Percentiles rank a stretch among this genome's conserved stretches.
phyloP scores from a whole-genome alignment of 1,140 invertebrate species.

The Drosophila mauritiana region DNA sequence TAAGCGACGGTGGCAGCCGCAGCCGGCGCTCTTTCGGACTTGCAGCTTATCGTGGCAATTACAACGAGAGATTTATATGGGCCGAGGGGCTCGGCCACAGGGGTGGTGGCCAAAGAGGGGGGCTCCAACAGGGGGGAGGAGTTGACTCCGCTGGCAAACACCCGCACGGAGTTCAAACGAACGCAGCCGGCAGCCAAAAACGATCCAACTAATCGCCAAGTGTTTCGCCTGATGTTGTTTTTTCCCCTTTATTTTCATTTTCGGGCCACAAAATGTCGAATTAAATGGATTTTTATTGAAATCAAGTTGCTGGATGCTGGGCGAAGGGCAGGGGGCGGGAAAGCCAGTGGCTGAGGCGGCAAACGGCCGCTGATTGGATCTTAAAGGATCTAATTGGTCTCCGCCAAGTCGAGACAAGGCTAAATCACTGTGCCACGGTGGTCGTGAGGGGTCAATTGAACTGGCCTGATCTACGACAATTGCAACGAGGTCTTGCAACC shows the following conservation, averaged over 20 bases:
- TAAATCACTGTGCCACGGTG: constrained; percentile 44
- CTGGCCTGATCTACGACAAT: constrained; percentile 45
- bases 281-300: constrained; percentile 83
- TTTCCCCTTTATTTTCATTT: constrained; percentile 37
- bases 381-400: constrained; percentile 75
- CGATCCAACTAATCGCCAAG: constrained; percentile 73
- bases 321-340: not conserved
- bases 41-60: constrained; percentile 75
- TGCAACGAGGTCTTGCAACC: constrained; percentile 30
- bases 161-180: constrained; percentile 76
- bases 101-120: not conserved
- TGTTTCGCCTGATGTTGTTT: constrained; percentile 48
- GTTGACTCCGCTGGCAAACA: constrained; percentile 41
- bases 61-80: constrained; percentile 78
- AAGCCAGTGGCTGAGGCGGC: constrained; percentile 34
- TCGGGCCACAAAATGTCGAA: constrained; percentile 76
- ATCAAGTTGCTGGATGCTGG: constrained; percentile 47
- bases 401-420: constrained; percentile 48
- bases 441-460: constrained; percentile 51
- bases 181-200: constrained; percentile 70
- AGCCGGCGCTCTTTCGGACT: constrained; percentile 50
- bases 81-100: constrained; percentile 26
- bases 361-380: constrained; percentile 55
- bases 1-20: constrained; percentile 55
- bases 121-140: not conserved